Conservation (phyloP, 2,888 invertebrate genomes). For the Dione vanillae region DNA sequence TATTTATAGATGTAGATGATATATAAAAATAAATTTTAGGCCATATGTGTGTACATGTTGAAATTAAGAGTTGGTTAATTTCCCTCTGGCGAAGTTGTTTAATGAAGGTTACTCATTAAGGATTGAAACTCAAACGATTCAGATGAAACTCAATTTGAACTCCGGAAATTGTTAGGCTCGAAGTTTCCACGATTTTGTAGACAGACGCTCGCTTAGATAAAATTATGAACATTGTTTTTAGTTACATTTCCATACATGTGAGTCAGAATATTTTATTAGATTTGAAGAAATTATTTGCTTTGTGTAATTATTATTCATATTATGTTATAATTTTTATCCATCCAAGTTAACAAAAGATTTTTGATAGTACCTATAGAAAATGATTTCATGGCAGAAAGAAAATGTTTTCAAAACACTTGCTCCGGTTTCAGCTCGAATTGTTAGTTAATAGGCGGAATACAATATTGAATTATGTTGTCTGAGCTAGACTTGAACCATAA, state of each 20-base stretch:
- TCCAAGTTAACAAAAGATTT: no score
- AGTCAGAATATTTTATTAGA: not conserved
- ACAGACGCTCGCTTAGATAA: constrained; percentile 28
- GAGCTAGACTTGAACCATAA: no score
- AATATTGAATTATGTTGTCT: no score
- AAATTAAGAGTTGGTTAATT: constrained; percentile 55
- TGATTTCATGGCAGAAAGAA: no score
- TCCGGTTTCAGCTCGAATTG: no score
- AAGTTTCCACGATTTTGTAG: constrained; percentile 45
- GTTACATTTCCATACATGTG: constrained; percentile 15
- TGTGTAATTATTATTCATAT: no score
- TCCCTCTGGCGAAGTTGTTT: constrained; percentile 53
- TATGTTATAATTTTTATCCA: no score
- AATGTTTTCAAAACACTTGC: no score
- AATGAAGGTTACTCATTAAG: constrained; percentile 60
- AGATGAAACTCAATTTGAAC: constrained; percentile 55
- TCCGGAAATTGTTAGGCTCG: constrained; percentile 51
- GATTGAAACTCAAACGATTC: constrained; percentile 59
- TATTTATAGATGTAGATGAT: not conserved
- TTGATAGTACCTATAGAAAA: no score
- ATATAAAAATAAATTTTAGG: constrained; percentile 9
- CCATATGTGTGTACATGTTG: constrained; percentile 35
- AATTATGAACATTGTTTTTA: constrained; percentile 33
- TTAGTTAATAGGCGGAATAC: no score
- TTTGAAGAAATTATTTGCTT: not conserved